phyloP scores from a whole-genome alignment of 2,113 vertebrate genomes.

The Tor tambroides region DNA sequence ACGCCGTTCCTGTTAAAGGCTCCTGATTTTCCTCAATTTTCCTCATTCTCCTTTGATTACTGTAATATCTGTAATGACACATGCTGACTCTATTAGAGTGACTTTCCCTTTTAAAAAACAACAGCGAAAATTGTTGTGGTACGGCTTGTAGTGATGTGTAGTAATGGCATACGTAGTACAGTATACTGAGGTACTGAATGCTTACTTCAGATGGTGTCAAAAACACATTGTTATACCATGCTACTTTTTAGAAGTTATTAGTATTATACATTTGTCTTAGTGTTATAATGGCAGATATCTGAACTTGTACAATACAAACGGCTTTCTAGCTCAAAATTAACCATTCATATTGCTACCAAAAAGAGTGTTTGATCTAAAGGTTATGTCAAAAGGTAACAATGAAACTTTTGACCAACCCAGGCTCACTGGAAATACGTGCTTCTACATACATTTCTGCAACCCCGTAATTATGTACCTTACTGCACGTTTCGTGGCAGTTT shows the following conservation, averaged over 20 bases:
- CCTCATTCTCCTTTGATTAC: not conserved
- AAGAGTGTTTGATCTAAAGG: not conserved
- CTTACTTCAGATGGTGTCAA: not conserved
- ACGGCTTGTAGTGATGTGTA: not conserved
- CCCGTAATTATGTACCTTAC: no score
- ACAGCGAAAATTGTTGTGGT: not conserved
- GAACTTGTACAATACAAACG: not conserved
- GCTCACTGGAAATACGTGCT: no score
- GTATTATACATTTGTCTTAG: no score
- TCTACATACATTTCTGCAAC: no score
- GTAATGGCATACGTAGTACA: not conserved
- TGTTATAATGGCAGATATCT: not conserved
- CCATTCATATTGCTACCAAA: not conserved
- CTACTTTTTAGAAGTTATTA: not conserved
- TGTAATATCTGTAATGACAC: not conserved
- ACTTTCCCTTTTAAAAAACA: not conserved
- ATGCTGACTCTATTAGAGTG: no score
- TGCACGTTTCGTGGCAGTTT: no score
- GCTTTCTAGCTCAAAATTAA: not conserved
- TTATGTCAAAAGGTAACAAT: not conserved
- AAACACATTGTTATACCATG: not conserved
- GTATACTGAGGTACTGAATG: not conserved
- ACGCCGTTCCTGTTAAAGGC: not conserved
- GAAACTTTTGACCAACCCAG: not conserved
- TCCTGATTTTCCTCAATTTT: not conserved